These are phyloP conservation scores for Chironomus tepperi DNA, from an alignment of 1,140 invertebrate species.

Conservation along the genomic window DNA sequence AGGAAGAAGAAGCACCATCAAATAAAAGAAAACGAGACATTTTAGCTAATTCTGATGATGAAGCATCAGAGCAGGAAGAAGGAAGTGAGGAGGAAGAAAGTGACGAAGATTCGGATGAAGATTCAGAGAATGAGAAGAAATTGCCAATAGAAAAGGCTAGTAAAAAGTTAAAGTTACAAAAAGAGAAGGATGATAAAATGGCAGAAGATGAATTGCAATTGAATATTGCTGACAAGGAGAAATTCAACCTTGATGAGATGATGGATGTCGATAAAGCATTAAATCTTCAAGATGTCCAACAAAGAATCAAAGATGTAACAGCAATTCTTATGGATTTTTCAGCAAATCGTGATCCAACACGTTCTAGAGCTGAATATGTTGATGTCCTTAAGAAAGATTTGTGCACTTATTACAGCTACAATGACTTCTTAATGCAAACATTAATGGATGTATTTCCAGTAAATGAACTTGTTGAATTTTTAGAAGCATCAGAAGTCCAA, in stretches of 20 bases:
- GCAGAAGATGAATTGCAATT: conserved; percentile 73
- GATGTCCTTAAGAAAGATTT: conserved; percentile 73
- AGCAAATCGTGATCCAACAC: conserved; percentile 61
- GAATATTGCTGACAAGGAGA: conserved; percentile 62
- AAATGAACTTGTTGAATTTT: conserved; percentile 83
- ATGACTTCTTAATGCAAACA: conserved; percentile 90
- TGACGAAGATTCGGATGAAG: conserved; percentile 36
- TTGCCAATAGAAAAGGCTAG: conserved; percentile 81
- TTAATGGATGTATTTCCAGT: conserved; percentile 89
- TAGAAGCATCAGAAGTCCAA: conserved; percentile 94
- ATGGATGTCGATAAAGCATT: conserved; percentile 60
- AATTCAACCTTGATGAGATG: conserved; percentile 63
- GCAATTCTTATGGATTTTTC: conserved; percentile 85
- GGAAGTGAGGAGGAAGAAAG: conserved; percentile 32
- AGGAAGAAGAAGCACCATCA: conserved; percentile 28
- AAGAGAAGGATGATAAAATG: conserved; percentile 58
- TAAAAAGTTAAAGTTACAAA: conserved; percentile 67
- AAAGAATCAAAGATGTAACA: conserved; percentile 83
- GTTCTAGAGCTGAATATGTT: conserved; percentile 73
- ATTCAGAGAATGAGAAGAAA: conserved; percentile 50
- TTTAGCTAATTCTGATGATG: conserved; percentile 30
- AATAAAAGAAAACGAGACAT: conserved; percentile 24
- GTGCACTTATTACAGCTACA: conserved; percentile 95
- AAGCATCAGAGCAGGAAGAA: conserved; percentile 32
- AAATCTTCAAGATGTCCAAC: conserved; percentile 75